Conservation (phyloP, 2,888 invertebrate species). For the Meghimatium bilineatum region DNA sequence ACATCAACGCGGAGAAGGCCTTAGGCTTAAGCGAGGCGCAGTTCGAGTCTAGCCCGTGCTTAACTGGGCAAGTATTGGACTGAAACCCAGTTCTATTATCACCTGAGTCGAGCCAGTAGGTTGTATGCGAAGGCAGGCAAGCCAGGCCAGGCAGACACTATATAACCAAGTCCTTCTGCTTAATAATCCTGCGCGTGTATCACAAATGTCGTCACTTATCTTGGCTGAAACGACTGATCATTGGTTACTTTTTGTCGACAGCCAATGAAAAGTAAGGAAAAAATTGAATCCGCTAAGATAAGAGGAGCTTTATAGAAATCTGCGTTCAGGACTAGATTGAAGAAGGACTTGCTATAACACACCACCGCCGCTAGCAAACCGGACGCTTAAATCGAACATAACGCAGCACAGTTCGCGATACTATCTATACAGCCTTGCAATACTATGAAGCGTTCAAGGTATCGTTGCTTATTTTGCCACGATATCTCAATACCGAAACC, state of each 20-base stretch:
- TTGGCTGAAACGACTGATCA: no score
- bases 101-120: slow-evolving; percentile 45
- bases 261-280: no score
- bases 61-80: slow-evolving; percentile 35
- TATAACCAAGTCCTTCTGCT: no score
- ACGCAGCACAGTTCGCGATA: background rate
- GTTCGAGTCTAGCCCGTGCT: background rate
- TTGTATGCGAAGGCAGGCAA: slow-evolving; percentile 35
- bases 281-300: no score
- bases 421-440: background rate
- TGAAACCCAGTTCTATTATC: slow-evolving; percentile 47
- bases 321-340: no score
- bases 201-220: no score
- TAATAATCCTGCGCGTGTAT: no score
- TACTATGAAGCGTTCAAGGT: background rate
- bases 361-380: slow-evolving; percentile 27
- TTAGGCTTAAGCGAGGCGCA: background rate
- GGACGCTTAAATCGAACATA: slow-evolving; percentile 25
- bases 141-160: slow-evolving; percentile 30
- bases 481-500: background rate
- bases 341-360: no score
- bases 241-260: no score
- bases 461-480: background rate
- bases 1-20: background rate
- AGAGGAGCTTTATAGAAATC: no score